Evolutionary conservation across 2,888 invertebrate genomes (phyloP), one percentile per base, ranked within the genome.

Genomic region (Dioctria rufipes): DNA sequence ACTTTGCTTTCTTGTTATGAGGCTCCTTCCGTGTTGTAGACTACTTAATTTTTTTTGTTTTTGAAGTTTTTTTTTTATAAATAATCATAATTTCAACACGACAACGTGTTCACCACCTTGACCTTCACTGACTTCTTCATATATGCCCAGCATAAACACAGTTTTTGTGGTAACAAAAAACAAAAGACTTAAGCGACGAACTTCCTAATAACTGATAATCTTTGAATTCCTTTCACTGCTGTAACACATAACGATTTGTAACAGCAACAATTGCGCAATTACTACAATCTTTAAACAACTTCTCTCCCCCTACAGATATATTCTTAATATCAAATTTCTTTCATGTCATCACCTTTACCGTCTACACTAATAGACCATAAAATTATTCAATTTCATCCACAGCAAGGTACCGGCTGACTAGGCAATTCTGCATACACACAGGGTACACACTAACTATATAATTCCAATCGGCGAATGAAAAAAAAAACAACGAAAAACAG

Each of bases 301-400:
- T 42, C 39, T 43, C 43, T 25, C 25, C 25, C 46, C 61, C 46
- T 37, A 46, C n/a, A 4, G 63, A 5, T 63, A 63, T 13, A 51
- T 63, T 5, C 37, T 39, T 46, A 63, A 49, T 61, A 77, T 77
- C 63, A 42, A 60, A 71, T 81, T 80, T 82, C 80, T 81, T 73
- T 58, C 80, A 58, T 78, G 78, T 82, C 81, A 81, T 82, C 81
- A 69, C 82, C 73, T 81, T 54, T 60, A 13, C 66, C 60, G 49
- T 58, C 66, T 61, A 40, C 51, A 61, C 65, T 80, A 81, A 82
- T 81, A 78, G 71, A 78, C 78, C 79, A 78, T 77, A 81, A 81
- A 75, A 78, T 81, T 80, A 79, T 80, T 82, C 78, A 67, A 82
- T 81, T 81, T 81, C 67, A 75, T 80, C 75, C 81, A 9, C 75